phyloP scores from a whole-genome alignment of 2,797 vertebrate species.

The Sebastiscus albofasciatus region DNA sequence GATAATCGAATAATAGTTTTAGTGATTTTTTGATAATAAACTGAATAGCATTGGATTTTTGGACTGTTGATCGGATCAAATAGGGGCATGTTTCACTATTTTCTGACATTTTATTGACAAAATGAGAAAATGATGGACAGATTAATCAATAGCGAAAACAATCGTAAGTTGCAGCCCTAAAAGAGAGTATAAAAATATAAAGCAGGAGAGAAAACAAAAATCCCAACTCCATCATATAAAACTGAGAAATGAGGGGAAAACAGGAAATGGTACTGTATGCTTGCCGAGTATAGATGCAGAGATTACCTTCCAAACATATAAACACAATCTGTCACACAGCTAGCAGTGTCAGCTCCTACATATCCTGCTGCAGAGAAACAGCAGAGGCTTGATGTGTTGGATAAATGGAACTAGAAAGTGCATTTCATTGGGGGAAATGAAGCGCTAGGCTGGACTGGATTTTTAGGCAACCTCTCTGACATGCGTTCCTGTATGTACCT shows the following conservation, averaged over 20 bases:
- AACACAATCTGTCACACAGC: constrained; percentile 46
- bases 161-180: background rate
- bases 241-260: background rate
- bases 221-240: background rate
- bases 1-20: too few relatives aligned
- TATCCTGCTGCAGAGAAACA: constrained; percentile 9
- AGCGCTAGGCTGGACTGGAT: background rate
- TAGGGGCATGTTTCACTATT: fast-evolving
- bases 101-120: background rate
- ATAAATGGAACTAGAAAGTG: background rate
- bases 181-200: background rate
- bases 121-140: background rate
- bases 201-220: background rate
- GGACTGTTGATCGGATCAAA: background rate
- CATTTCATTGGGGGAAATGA: background rate
- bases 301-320: constrained; percentile 13
- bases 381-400: background rate
- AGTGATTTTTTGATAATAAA: background rate
- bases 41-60: too few relatives aligned
- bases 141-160: background rate
- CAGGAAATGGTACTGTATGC: background rate
- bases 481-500: background rate
- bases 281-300: constrained; percentile 2
- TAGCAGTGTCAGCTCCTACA: constrained; percentile 11
- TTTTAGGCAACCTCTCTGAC: background rate